phyloP scores from a whole-genome alignment of 2,113 vertebrate genomes.

The Todiramphus saurophagus region DNA sequence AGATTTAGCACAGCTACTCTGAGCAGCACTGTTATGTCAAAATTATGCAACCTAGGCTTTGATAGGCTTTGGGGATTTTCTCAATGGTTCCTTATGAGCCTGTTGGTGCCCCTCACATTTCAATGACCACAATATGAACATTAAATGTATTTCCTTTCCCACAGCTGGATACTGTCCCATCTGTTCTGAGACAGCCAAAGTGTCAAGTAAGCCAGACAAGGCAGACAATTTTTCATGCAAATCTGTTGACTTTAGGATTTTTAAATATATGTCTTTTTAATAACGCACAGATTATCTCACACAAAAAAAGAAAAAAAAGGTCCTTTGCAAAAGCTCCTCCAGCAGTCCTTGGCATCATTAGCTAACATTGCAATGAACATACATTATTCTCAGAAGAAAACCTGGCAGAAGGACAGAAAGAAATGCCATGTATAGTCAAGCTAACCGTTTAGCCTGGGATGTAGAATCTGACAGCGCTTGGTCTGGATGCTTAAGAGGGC shows the following conservation, averaged over 20 bases:
- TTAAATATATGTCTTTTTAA: conserved; percentile 61
- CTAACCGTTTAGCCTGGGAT: not conserved
- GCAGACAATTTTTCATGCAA: conserved; percentile 63
- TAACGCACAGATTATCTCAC: conserved; percentile 52
- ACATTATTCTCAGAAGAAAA: conserved; percentile 18
- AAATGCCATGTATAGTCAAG: conserved; percentile 4
- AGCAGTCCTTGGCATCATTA: conserved; percentile 11
- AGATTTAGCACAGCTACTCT: conserved; percentile 28
- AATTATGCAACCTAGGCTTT: conserved; percentile 35
- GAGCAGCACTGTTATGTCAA: conserved; percentile 30
- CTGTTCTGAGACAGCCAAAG: conserved; percentile 60
- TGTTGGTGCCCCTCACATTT: conserved; percentile 36
- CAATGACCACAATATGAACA: conserved; percentile 34
- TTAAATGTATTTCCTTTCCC: conserved; percentile 58
- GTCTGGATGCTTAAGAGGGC: not conserved
- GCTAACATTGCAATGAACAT: not conserved
- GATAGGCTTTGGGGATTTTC: conserved; percentile 57
- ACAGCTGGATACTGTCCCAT: conserved; percentile 63
- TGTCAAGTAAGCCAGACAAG: conserved; percentile 40
- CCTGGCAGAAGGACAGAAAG: conserved; percentile 31
- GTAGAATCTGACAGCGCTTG: not conserved
- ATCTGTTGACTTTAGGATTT: conserved; percentile 68
- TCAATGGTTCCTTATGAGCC: conserved; percentile 36
- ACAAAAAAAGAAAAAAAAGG: not conserved
- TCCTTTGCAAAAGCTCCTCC: conserved; percentile 15